Evolutionary conservation across 2,113 vertebrate genomes (phyloP).

Genomic region (Pteruthius melanotis): DNA sequence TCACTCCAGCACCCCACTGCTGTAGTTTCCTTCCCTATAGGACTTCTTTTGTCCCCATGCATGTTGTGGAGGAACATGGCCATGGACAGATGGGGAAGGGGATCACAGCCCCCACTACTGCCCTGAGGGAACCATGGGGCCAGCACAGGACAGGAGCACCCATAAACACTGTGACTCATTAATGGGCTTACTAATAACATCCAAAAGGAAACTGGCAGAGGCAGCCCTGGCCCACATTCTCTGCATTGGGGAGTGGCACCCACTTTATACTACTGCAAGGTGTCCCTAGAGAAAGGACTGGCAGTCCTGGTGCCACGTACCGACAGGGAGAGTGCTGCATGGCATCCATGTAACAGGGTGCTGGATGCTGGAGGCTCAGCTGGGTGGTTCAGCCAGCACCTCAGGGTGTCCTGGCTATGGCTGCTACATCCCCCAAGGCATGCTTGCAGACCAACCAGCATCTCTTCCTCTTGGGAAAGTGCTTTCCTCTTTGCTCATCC

Average conservation of each 20-base stretch:
- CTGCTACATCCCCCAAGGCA: fast-evolving
- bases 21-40: not conserved
- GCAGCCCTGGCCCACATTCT: slow-evolving; percentile 22
- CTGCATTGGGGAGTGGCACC: not conserved
- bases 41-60: not conserved
- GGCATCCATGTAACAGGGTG: not conserved
- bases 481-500: not conserved
- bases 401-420: not conserved
- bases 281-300: slow-evolving; percentile 13
- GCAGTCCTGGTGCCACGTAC: not conserved
- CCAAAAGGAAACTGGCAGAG: not conserved
- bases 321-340: not conserved
- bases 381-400: not conserved
- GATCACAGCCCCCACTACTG: not conserved
- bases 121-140: not conserved
- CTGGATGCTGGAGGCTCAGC: not conserved
- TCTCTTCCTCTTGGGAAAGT: not conserved
- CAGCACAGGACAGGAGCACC: not conserved
- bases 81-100: not conserved
- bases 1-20: not conserved
- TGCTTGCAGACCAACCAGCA: not conserved
- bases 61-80: not conserved
- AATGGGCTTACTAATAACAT: not conserved
- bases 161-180: not conserved
- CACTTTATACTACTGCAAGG: not conserved